Conservation (phyloP, 2,888 invertebrate genomes). For the Scaeva pyrastri region DNA sequence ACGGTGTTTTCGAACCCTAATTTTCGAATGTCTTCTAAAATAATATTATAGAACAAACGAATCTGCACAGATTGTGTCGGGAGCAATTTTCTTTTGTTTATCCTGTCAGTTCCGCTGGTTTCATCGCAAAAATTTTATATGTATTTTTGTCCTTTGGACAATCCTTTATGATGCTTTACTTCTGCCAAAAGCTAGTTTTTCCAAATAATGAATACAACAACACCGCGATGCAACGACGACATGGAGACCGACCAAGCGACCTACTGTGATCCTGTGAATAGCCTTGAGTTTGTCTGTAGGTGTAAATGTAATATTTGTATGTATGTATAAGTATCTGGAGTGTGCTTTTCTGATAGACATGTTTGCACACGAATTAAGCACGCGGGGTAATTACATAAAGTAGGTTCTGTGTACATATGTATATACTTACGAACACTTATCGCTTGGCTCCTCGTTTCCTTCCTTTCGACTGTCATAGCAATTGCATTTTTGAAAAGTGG, state of each 20-base stretch:
- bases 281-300: conserved; percentile 6
- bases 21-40: neutral
- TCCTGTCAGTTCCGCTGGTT: conserved; percentile 41
- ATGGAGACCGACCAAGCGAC: neutral
- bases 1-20: neutral
- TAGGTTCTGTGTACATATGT: conserved; percentile 43
- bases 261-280: conserved; percentile 1
- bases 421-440: conserved; percentile 43
- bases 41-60: neutral
- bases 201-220: no score
- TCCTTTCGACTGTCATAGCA: conserved; percentile 50
- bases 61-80: conserved; percentile 41
- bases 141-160: conserved; percentile 36
- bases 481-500: conserved; percentile 56
- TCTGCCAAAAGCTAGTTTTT: conserved; percentile 46
- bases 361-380: conserved; percentile 67
- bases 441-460: neutral
- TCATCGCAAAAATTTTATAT: conserved; percentile 44
- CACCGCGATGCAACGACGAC: conserved; percentile 2
- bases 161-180: neutral
- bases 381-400: conserved; percentile 71
- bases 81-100: conserved; percentile 53
- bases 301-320: no score
- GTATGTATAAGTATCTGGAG: neutral
- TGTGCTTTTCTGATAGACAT: conserved; percentile 53